Base-by-base conservation (phyloP, 53 echinoderm and acorn worm genomes). In the Arbacia lixula region DNA sequence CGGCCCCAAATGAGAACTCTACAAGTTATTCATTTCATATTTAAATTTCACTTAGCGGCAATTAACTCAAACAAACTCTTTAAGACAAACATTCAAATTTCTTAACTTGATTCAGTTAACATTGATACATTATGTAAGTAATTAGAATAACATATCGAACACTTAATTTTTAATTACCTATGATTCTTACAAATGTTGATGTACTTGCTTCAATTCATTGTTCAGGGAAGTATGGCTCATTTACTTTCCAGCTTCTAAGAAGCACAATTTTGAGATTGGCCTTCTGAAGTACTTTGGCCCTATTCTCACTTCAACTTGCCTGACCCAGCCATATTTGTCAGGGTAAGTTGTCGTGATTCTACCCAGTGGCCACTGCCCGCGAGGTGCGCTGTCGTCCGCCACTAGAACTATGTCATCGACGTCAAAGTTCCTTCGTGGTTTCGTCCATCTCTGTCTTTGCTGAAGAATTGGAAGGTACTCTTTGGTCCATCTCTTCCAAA, bases 381-480 rank as follows among this genome's bases (percentile, higher is more conserved):
- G 60, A 17, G 88, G 73, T 49, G 84, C 16, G 42, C 66, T 92
- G 14, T 84, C 85, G 38, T 91, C 88, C 8, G 72, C 84, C 4
- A 93, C 60, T 38, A 86, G 6, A 83, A 89, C 60, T 74, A 37
- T 50, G 53, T 91, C 88, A 54, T 85, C 63, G 1, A 61, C 69
- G 17, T 75, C 4, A 33, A 83, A 86, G 81, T 89, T 92, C 49
- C 83, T 34, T 52, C 68, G 20, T 6, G 66, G 71, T 38, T 85
- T 73, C 3, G 49, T 40, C 92, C 92, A 92, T 31, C 86, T 92
- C 71, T 89, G 92, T 24, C 88, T 74, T 43, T 84, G 43, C 49
- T 88, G 92, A 6, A 92, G 52, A 12, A 89, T 46, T 6, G 92
- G 83, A 5, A 92, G 55, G 39, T 89, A 92, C 50, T 92, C 89